phyloP scores from a whole-genome alignment of 2,113 vertebrate species.

The Nanorana parkeri region DNA sequence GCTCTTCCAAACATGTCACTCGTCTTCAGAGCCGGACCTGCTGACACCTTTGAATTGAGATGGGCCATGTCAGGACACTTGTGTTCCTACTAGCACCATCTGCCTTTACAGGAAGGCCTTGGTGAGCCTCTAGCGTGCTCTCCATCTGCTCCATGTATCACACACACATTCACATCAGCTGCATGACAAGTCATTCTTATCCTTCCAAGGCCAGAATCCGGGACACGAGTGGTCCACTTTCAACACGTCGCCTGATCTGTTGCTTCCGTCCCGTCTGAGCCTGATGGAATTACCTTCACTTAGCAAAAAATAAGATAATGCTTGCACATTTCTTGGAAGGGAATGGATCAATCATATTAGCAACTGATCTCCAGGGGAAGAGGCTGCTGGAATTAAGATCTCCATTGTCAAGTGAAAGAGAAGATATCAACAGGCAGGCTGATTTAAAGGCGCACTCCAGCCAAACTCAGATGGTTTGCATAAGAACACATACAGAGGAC shows the following conservation, averaged over 20 bases:
- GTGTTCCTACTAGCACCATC: neutral
- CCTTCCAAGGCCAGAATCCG: neutral
- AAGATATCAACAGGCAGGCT: conserved; percentile 8
- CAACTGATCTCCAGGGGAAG: neutral
- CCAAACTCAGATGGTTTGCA: no score
- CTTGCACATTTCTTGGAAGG: conserved; percentile 9
- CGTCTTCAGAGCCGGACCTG: no score
- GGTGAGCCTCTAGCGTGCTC: neutral
- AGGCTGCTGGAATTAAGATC: conserved; percentile 17
- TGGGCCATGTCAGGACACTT: neutral
- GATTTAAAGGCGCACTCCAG: no score
- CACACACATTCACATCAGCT: conserved; percentile 41
- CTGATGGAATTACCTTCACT: neutral
- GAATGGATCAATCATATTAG: conserved; percentile 30
- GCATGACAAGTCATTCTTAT: neutral
- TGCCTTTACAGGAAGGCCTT: conserved; percentile 7
- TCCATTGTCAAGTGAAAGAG: conserved; percentile 18
- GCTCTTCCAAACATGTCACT: no score
- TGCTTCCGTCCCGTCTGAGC: conserved; percentile 2
- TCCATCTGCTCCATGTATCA: conserved; percentile 42
- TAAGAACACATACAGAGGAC: no score
- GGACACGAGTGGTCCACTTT: neutral
- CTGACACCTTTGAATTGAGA: conserved; percentile 6
- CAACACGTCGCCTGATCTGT: conserved; percentile 25
- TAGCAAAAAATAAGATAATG: neutral